A percentile compares a stretch with the other conserved stretches of the same genome.
Conservation (phyloP, 2,888 invertebrate species). For the Ceramica pisi region DNA sequence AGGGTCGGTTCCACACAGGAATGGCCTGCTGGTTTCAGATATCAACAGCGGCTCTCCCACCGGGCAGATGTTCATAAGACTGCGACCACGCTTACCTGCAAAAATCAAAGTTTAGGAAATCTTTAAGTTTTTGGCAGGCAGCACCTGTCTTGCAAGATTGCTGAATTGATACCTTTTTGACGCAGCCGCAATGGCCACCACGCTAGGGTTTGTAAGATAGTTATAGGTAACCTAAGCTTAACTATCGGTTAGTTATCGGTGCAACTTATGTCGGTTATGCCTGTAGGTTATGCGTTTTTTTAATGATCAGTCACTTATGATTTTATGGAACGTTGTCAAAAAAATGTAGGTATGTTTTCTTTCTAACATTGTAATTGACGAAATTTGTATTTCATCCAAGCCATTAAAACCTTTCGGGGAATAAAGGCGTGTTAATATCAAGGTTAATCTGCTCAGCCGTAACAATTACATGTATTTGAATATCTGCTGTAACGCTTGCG, state of each 20-base stretch:
- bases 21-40: slow-evolving; percentile 94
- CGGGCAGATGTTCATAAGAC: slow-evolving; percentile 94
- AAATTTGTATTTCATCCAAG: background rate
- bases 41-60: slow-evolving; percentile 94
- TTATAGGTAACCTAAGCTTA: too few species aligned
- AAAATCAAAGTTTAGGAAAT: slow-evolving; percentile 38
- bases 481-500: slow-evolving; percentile 32
- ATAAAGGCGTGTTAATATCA: background rate
- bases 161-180: too few species aligned
- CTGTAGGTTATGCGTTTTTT: too few species aligned
- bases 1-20: slow-evolving; percentile 95
- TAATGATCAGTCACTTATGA: too few species aligned
- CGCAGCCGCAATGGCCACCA: too few species aligned
- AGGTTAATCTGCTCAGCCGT: slow-evolving; percentile 21
- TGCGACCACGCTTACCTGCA: slow-evolving; percentile 94
- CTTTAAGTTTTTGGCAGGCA: too few species aligned
- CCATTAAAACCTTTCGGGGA: background rate
- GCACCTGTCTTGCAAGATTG: too few species aligned
- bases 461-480: slow-evolving; percentile 25
- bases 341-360: too few species aligned
- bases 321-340: too few species aligned
- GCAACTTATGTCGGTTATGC: too few species aligned
- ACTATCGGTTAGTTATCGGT: too few species aligned
- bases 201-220: too few species aligned
- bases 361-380: background rate